Percentiles rank a stretch among this genome's conserved stretches.
phyloP scores from a whole-genome alignment of 2,797 vertebrate genomes.

The Acestrorhynchus altus region DNA sequence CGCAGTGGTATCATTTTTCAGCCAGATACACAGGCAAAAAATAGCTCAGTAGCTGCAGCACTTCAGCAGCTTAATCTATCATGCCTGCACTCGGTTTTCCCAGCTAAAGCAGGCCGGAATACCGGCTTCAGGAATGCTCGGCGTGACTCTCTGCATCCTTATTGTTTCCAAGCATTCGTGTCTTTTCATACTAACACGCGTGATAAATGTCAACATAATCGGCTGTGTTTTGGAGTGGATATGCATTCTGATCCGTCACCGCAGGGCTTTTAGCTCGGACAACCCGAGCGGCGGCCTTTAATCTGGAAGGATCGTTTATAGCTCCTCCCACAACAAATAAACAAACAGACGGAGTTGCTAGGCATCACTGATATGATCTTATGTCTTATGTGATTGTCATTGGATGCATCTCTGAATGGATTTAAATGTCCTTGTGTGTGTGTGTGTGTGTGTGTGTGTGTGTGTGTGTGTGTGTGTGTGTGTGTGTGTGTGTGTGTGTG shows the following conservation, averaged over 20 bases:
- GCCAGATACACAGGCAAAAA: conserved; percentile 72
- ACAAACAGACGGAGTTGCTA: conserved; percentile 59
- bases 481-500: neutral
- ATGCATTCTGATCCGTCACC: conserved; percentile 17
- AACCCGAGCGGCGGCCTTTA: conserved; percentile 14
- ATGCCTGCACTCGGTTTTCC: conserved; percentile 46
- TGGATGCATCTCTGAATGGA: neutral
- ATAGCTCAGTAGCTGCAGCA: conserved; percentile 75
- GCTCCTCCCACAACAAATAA: conserved; percentile 54
- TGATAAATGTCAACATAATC: conserved; percentile 47
- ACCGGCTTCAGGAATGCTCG: conserved; percentile 19
- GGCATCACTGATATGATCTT: conserved; percentile 8
- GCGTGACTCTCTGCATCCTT: conserved; percentile 21
- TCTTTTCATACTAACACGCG: conserved; percentile 61
- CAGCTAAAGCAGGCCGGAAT: conserved; percentile 64
- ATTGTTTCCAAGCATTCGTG: conserved; percentile 23
- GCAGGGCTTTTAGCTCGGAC: conserved; percentile 24
- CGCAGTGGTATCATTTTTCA: conserved; percentile 73
- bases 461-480: conserved; percentile 6
- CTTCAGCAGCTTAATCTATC: conserved; percentile 70
- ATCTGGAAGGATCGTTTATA: conserved; percentile 42
- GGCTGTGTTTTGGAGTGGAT: conserved; percentile 21
- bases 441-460: conserved; percentile 3
- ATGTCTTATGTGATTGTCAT: neutral
- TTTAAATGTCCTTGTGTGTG: conserved; percentile 2